These are phyloP conservation scores for Eucera pruinosa DNA, from an alignment of 2,888 invertebrate species.

Conservation along the genomic window DNA sequence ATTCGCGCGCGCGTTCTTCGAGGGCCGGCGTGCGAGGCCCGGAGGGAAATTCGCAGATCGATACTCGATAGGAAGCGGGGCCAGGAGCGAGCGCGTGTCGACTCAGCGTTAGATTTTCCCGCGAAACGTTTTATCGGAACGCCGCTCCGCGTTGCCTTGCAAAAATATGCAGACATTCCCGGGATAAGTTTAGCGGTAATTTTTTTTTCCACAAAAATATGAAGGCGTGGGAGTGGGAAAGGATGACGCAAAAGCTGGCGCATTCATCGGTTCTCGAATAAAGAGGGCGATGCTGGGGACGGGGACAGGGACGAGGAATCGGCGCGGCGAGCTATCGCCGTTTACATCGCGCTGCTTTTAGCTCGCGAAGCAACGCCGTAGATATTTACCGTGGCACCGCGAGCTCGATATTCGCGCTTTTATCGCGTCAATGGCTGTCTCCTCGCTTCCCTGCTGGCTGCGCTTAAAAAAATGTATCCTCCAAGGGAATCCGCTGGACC, in stretches of 20 bases:
- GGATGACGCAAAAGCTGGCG: constrained; percentile 43
- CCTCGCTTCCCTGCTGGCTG: neutral
- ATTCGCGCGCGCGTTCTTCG: too few species aligned
- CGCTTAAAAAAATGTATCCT: constrained; percentile 2
- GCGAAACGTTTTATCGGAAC: too few species aligned
- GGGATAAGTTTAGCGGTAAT: too few species aligned
- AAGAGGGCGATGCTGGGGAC: constrained; percentile 13
- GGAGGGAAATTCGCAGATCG: too few species aligned
- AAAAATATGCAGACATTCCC: too few species aligned
- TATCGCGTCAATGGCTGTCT: constrained; percentile 43
- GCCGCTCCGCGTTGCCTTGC: too few species aligned
- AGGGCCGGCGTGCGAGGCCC: too few species aligned
- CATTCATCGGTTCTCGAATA: constrained; percentile 18
- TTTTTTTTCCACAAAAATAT: constrained; percentile 7
- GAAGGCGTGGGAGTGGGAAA: constrained; percentile 19
- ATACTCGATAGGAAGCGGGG: too few species aligned
- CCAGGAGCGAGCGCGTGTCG: too few species aligned
- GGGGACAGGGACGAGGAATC: too few species aligned
- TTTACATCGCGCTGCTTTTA: constrained; percentile 37
- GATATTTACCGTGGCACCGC: constrained; percentile 28
- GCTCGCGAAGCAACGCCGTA: constrained; percentile 12
- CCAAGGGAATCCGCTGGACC: constrained; percentile 8
- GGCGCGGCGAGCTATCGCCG: constrained; percentile 42
- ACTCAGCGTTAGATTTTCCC: too few species aligned
- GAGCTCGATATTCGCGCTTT: constrained; percentile 37